A percentile compares a stretch with the other conserved stretches of the same genome.
phyloP scores from a whole-genome alignment of 2,888 invertebrate genomes.

The Drosophila rellima region DNA sequence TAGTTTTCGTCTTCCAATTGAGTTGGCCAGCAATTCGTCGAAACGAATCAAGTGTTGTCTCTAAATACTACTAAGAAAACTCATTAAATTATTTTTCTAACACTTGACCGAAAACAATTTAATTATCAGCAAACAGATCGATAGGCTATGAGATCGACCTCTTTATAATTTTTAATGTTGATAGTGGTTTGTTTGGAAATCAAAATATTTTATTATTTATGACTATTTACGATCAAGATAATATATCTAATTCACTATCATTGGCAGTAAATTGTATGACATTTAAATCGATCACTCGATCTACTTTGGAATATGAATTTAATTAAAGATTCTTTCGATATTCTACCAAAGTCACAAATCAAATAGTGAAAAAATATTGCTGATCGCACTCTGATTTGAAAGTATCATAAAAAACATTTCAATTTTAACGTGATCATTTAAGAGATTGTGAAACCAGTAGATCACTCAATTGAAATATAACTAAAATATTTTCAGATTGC shows the following conservation, averaged over 20 bases:
- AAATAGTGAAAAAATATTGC: not conserved
- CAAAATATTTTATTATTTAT: not conserved
- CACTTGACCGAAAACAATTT: constrained; percentile 7
- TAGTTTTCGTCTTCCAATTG: constrained; percentile 25
- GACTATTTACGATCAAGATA: not conserved
- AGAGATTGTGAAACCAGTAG: not conserved
- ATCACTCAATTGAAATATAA: not conserved
- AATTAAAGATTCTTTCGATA: no score
- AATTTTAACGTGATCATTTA: not conserved
- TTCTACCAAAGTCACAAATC: not conserved
- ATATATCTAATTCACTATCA: not conserved
- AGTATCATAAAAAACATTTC: not conserved
- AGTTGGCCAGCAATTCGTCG: constrained; percentile 33
- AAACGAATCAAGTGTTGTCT: constrained; percentile 23
- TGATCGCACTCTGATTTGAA: not conserved
- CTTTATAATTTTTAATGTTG: not conserved
- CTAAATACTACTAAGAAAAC: constrained; percentile 37
- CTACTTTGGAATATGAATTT: no score
- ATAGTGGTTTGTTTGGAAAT: not conserved
- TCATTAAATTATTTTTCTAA: constrained; percentile 17
- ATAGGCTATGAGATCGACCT: not conserved
- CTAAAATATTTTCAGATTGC: not conserved
- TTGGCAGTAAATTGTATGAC: not conserved
- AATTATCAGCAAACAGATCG: constrained; percentile 1
- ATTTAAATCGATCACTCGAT: not conserved